Evolutionary conservation across 2,888 invertebrate genomes (phyloP).

Genomic region (Drosophila borborema): DNA sequence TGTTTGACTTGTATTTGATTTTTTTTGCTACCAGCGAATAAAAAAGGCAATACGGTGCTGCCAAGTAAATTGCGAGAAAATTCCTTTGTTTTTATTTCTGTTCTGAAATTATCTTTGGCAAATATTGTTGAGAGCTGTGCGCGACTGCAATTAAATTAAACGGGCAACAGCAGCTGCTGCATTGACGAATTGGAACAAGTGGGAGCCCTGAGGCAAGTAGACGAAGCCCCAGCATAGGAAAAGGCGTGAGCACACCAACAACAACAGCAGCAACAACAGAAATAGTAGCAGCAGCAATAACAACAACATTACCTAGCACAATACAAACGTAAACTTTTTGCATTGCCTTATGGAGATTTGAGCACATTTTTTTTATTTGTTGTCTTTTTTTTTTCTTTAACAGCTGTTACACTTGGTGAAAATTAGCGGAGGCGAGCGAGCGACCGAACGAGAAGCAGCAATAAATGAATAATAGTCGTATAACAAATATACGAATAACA

Average conservation of each 20-base stretch:
- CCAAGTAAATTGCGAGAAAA: conserved; percentile 14
- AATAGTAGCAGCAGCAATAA: conserved; percentile 37
- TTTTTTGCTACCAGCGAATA: conserved; percentile 34
- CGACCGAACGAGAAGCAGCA: conserved; percentile 24
- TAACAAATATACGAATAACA: conserved; percentile 29
- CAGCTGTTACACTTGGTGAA: conserved; percentile 68
- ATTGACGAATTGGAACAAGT: conserved; percentile 63
- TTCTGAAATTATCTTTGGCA: not conserved
- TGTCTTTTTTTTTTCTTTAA: conserved; percentile 59
- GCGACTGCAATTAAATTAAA: conserved; percentile 36
- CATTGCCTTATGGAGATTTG: conserved; percentile 74
- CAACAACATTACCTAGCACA: conserved; percentile 24
- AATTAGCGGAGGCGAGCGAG: conserved; percentile 50
- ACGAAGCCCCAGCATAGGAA: conserved; percentile 57
- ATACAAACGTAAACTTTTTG: conserved; percentile 52
- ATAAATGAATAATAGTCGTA: conserved; percentile 16
- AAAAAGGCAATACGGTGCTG: conserved; percentile 18
- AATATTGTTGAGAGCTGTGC: conserved; percentile 10
- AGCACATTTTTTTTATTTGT: conserved; percentile 55
- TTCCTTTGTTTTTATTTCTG: conserved; percentile 11
- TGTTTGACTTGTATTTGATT: conserved; percentile 45
- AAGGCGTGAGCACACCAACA: conserved; percentile 61
- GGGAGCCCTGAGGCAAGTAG: conserved; percentile 65
- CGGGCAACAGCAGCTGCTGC: conserved; percentile 54
- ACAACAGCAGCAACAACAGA: conserved; percentile 1